Percentiles rank a stretch among this genome's conserved stretches.
phyloP scores from a whole-genome alignment of 64 coral and sea anemone genomes.

The Pachyseris speciosa region DNA sequence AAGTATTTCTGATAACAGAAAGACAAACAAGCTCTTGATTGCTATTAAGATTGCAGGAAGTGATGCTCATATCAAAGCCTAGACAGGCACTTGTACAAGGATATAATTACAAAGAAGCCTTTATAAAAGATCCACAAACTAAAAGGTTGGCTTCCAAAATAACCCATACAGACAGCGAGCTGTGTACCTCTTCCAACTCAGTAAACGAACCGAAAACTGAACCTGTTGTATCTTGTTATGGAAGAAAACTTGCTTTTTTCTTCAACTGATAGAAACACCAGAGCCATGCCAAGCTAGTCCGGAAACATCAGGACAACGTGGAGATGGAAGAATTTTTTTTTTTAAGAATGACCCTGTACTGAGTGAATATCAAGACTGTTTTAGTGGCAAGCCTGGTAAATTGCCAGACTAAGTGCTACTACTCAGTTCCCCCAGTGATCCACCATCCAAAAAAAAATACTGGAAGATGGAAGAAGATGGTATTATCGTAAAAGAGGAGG shows the following conservation, averaged over 20 bases:
- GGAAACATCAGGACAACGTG: background rate
- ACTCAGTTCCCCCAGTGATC: constrained; percentile 34
- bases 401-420: too few relatives aligned
- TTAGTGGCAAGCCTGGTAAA: too few relatives aligned
- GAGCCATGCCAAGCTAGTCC: background rate
- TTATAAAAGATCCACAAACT: background rate
- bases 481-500: constrained; percentile 62
- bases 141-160: constrained; percentile 28
- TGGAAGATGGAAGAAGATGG: constrained; percentile 66
- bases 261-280: constrained; percentile 26
- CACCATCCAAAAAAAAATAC: constrained; percentile 30
- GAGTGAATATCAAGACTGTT: background rate
- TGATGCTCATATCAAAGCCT: constrained; percentile 35
- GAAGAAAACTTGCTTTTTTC: constrained; percentile 53
- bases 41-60: background rate
- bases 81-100: constrained; percentile 42
- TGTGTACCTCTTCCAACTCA: too few relatives aligned
- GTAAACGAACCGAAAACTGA: background rate
- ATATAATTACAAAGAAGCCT: constrained; percentile 22
- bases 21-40: background rate
- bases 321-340: too few relatives aligned
- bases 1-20: too few relatives aligned
- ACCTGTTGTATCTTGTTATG: too few relatives aligned
- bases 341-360: constrained; percentile 8
- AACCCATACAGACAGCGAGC: background rate